Conservation (phyloP, 1,140 invertebrate genomes). For the Antheraea pernyi region DNA sequence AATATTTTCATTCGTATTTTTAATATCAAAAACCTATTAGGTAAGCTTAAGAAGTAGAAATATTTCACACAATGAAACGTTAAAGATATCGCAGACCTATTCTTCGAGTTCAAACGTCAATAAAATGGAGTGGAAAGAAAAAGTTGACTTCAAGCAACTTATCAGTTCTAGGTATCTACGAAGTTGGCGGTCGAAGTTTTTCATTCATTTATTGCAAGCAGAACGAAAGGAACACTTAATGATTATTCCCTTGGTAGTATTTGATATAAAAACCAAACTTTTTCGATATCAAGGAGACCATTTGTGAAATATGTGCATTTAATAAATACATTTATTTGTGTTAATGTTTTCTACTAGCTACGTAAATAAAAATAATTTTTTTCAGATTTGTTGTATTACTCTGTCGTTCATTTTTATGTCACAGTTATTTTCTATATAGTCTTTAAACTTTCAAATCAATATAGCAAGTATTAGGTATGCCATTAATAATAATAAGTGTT, state of each 20-base stretch:
- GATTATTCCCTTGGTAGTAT: constrained; percentile 55
- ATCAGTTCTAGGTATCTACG: constrained; percentile 57
- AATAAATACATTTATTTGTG: constrained; percentile 26
- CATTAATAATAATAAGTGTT: too few species aligned
- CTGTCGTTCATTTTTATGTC: too few species aligned
- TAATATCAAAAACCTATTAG: constrained; percentile 21
- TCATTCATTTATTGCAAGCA: constrained; percentile 69
- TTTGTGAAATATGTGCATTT: constrained; percentile 38
- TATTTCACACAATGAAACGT: constrained; percentile 24
- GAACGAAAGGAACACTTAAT: constrained; percentile 56
- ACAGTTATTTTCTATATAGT: too few species aligned
- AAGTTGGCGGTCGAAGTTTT: constrained; percentile 57
- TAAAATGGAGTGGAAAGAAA: constrained; percentile 60
- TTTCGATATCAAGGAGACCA: constrained; percentile 34
- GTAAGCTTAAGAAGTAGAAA: constrained; percentile 22
- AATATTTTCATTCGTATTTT: neutral
- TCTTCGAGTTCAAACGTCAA: constrained; percentile 53
- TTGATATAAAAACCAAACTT: constrained; percentile 57
- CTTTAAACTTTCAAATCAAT: too few species aligned
- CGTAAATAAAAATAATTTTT: too few species aligned
- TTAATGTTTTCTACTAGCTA: too few species aligned
- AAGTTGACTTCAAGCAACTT: constrained; percentile 64
- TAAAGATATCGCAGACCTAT: constrained; percentile 42
- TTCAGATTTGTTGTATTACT: too few species aligned
- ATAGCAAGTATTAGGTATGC: too few species aligned